phyloP scores from a whole-genome alignment of 2,113 vertebrate species.

The Odobenus rosmarus region DNA sequence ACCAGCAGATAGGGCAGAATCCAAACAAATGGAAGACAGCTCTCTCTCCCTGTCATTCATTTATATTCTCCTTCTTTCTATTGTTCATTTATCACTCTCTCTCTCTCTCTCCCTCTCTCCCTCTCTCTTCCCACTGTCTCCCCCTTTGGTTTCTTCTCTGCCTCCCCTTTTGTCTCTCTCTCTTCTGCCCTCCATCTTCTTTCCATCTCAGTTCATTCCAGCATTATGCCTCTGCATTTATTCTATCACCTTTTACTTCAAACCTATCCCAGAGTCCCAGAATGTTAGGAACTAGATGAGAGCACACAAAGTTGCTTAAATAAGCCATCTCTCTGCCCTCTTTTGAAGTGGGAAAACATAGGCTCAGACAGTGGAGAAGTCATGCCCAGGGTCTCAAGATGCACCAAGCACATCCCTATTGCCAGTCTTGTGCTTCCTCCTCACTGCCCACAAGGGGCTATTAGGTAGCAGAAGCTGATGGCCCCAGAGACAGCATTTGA shows the following conservation, averaged over 20 bases:
- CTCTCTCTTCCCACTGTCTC: not conserved
- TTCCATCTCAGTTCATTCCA: not conserved
- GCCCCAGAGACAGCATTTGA: not conserved
- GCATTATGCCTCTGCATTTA: not conserved
- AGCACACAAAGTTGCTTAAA: not conserved
- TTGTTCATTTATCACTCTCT: not conserved
- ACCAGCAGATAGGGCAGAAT: not conserved
- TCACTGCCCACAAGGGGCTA: accelerated
- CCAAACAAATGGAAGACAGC: not conserved
- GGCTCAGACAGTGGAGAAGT: not conserved
- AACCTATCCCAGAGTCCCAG: not conserved
- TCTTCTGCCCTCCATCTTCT: not conserved
- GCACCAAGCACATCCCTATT: no score
- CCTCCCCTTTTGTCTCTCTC: not conserved
- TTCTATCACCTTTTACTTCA: not conserved
- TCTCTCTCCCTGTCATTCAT: not conserved
- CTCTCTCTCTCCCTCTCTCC: not conserved
- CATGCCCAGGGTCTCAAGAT: not conserved
- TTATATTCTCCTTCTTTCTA: not conserved
- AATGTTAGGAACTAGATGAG: not conserved
- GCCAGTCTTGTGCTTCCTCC: no score
- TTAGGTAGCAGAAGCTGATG: no score
- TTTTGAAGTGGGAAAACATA: not conserved
- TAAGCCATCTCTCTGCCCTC: not conserved
- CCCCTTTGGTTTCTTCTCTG: not conserved